phyloP scores from a whole-genome alignment of 2,888 invertebrate genomes.

The Lamellibrachia satsuma region DNA sequence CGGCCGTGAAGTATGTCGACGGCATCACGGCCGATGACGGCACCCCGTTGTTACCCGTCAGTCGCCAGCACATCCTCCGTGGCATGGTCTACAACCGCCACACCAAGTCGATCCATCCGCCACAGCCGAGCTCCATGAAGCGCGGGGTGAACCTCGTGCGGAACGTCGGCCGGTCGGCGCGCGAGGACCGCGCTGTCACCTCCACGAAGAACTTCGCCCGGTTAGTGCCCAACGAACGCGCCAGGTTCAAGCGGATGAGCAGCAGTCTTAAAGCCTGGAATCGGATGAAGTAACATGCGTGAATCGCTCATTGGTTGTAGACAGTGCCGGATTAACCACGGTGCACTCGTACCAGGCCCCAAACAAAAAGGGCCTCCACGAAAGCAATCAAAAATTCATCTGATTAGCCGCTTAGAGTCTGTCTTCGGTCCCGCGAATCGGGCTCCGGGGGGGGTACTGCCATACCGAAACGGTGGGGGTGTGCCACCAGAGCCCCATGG shows the following conservation, averaged over 20 bases:
- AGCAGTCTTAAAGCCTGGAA: neutral
- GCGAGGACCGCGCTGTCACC: neutral
- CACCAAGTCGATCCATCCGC: conserved; percentile 1
- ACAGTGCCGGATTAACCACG: too few relatives aligned
- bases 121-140: neutral
- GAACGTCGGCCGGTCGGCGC: neutral
- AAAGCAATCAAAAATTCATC: too few relatives aligned
- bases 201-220: neutral
- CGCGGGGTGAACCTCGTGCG: neutral
- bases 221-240: neutral
- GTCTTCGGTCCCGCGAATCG: too few relatives aligned
- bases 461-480: too few relatives aligned
- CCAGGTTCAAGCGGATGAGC: neutral
- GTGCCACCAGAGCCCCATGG: too few relatives aligned
- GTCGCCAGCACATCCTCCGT: conserved; percentile 14
- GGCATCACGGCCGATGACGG: conserved; percentile 18
- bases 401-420: too few relatives aligned
- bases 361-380: too few relatives aligned
- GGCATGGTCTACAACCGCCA: conserved; percentile 22
- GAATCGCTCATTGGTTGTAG: neutral
- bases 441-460: too few relatives aligned
- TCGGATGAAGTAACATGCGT: neutral
- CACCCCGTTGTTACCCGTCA: conserved; percentile 1
- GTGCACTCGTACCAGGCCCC: too few relatives aligned
- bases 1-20: conserved; percentile 20